Evolutionary conservation across 2,113 vertebrate genomes (phyloP), one percentile per base, ranked within the genome.

Genomic region (Collichthys lucidus): DNA sequence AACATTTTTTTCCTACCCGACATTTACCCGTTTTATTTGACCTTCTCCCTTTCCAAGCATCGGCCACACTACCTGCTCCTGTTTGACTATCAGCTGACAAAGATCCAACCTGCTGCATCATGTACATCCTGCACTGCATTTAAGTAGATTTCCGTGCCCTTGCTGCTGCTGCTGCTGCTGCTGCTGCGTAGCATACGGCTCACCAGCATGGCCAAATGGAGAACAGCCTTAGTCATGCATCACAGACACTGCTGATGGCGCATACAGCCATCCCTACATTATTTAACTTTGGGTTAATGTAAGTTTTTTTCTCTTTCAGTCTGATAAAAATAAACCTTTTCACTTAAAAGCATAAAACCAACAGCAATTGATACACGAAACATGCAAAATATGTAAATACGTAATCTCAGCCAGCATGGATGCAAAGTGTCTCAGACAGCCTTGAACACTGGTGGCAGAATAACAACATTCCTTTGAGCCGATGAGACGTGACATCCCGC

Each of bases 401-500:
- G 3, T 26, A 9, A 29, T 50, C 26, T 65, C 40, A 52, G 0
- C 22, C 63, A 44, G 44, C 24, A 15, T 22, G 22, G 46, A 40
- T 6, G 42, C 60, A 52, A 22, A 10, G 57, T 16, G 29, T 55
- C 65, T 82, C 75, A 24, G 10, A 5, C 60, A 80, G 60, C 42
- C 20, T 15, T 4, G 62, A 40, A 20, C 66, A 29, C 55, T 40
- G 40, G 29, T 16, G 44, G 49, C 31, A n/a, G 74, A 83, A 73
- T 14, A 53, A 60, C 44, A 77, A 44, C 0, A 19, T 40, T 16
- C 42, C 66, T 35, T n/a, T 2, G 62, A 67, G 50, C 12, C 56
- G 63, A 79, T 42, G 19, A 83, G 82, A 76, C 64, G 4, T 11
- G 46, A 50, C 50, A 11, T 74, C 44, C 49, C 66, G 46, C 57